phyloP scores from a whole-genome alignment of 2,113 vertebrate genomes.

The Guaruba guarouba region DNA sequence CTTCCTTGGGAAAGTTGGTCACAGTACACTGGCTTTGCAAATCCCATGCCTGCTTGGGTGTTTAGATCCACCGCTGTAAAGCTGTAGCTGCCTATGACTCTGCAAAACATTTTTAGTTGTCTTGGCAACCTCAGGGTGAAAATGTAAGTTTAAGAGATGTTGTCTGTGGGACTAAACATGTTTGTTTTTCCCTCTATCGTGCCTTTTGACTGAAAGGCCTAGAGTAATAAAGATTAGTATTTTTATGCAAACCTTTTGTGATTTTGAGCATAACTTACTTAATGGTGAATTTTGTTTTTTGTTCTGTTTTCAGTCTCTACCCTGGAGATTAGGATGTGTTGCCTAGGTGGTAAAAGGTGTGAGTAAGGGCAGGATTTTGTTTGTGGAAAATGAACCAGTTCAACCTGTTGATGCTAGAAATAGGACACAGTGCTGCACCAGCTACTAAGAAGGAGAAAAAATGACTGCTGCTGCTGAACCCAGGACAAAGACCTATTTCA shows the following conservation, averaged over 20 bases:
- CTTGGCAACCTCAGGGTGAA: neutral
- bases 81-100: neutral
- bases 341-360: neutral
- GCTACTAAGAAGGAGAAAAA: too few relatives aligned
- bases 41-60: neutral
- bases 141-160: neutral
- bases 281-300: neutral
- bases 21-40: neutral
- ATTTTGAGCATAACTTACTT: neutral
- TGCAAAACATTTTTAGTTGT: neutral
- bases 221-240: neutral
- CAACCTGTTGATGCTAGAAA: neutral
- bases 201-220: neutral
- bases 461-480: too few relatives aligned
- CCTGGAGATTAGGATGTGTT: neutral
- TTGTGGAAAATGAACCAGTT: neutral
- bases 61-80: neutral
- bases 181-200: accelerated
- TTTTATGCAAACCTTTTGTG: neutral
- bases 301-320: neutral
- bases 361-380: neutral
- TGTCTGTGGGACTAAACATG: neutral
- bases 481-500: neutral
- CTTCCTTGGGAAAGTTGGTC: neutral
- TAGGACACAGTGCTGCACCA: neutral